Conservation (phyloP, 1,140 invertebrate species). For the Saxidomus purpurata region DNA sequence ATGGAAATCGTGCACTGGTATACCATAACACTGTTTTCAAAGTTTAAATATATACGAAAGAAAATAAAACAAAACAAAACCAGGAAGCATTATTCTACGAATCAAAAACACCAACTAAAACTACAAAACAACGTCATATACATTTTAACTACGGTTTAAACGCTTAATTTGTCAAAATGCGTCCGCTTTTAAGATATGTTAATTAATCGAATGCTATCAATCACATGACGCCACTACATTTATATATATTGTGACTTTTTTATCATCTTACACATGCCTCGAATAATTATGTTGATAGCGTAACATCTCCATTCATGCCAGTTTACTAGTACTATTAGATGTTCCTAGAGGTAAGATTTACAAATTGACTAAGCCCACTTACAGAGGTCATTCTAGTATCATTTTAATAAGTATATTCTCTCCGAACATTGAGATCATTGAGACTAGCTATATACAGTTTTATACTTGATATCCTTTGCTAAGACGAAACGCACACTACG, state of each 20-base stretch:
- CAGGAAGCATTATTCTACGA: background rate
- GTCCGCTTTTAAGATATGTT: constrained; percentile 8
- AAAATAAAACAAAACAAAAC: background rate
- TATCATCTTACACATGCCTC: background rate
- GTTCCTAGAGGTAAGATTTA: too few relatives aligned
- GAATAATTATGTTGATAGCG: background rate
- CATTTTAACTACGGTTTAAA: background rate
- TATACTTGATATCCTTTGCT: too few relatives aligned
- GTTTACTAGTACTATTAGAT: too few relatives aligned
- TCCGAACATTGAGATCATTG: background rate
- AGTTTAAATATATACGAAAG: background rate
- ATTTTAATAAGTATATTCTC: too few relatives aligned
- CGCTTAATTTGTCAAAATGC: constrained; percentile 7
- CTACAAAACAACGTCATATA: background rate
- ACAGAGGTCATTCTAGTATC: too few relatives aligned
- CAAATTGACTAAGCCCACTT: too few relatives aligned
- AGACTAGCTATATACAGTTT: background rate
- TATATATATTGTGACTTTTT: background rate
- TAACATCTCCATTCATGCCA: too few relatives aligned
- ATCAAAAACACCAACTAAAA: background rate
- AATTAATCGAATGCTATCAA: constrained; percentile 8
- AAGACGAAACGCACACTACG: too few relatives aligned
- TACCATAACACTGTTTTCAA: background rate
- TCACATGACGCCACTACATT: background rate
- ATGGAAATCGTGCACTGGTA: background rate